These are phyloP conservation scores for Toxotes lorentzi DNA, from an alignment of 2,797 vertebrate genomes.

Conservation along the genomic window DNA sequence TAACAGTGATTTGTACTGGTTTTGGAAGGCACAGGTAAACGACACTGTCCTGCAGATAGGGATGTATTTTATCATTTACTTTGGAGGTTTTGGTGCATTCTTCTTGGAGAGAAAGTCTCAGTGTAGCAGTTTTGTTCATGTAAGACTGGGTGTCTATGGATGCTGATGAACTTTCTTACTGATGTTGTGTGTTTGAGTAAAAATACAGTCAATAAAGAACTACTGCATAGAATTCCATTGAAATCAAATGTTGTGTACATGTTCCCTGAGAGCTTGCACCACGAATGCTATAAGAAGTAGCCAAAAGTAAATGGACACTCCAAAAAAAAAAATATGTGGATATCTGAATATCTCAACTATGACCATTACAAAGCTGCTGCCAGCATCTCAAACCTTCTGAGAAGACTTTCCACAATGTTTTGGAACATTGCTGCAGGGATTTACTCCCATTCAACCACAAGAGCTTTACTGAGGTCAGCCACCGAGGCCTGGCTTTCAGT, in stretches of 20 bases:
- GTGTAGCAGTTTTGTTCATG: neutral
- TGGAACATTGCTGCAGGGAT: neutral
- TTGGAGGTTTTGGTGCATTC: too few relatives aligned
- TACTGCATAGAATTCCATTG: neutral
- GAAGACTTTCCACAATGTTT: neutral
- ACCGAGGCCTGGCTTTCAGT: neutral
- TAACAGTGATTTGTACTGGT: neutral
- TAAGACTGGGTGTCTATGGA: neutral
- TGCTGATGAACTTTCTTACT: neutral
- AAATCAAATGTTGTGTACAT: neutral
- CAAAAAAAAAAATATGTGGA: too few relatives aligned
- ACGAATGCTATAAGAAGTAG: neutral
- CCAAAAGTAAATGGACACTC: neutral
- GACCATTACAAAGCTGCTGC: neutral
- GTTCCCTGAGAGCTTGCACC: neutral
- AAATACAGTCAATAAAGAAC: neutral
- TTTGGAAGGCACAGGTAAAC: neutral
- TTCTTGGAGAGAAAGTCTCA: too few relatives aligned
- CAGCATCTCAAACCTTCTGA: too few relatives aligned
- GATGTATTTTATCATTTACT: too few relatives aligned
- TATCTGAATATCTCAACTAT: neutral
- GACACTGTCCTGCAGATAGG: too few relatives aligned
- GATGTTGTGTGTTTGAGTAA: neutral
- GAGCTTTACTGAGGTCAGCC: neutral
- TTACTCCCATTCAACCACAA: slow-evolving; percentile 1